Conservation (phyloP, 2,113 vertebrate species). For the Microtus ochrogaster region DNA sequence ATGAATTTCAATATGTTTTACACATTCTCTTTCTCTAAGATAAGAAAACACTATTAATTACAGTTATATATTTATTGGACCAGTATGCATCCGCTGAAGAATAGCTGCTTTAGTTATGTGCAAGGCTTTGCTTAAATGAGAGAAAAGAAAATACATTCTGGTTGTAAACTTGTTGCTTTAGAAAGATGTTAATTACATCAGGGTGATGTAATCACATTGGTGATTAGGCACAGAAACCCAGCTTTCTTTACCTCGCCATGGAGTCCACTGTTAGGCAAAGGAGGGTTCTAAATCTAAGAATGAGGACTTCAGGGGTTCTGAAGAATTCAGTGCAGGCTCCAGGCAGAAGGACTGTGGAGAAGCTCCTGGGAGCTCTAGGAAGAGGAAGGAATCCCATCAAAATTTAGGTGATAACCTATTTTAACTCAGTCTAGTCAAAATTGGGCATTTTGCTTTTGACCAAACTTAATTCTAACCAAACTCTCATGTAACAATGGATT, state of each 20-base stretch:
- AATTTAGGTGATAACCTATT: neutral
- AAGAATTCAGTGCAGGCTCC: neutral
- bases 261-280: neutral
- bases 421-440: neutral
- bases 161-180: slow-evolving; percentile 35
- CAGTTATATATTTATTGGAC: slow-evolving; percentile 43
- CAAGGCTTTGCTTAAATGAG: slow-evolving; percentile 13
- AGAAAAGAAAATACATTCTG: slow-evolving; percentile 37
- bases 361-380: neutral
- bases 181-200: slow-evolving; percentile 32
- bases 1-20: slow-evolving; percentile 34
- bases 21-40: slow-evolving; percentile 35
- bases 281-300: neutral
- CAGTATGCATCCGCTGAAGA: slow-evolving; percentile 14
- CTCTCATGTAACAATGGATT: neutral
- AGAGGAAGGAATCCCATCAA: neutral
- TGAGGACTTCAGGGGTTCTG: neutral
- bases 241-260: neutral
- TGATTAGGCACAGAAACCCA: neutral
- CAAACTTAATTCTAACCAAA: slow-evolving; percentile 30
- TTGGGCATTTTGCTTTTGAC: neutral
- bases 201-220: neutral
- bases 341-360: neutral
- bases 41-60: slow-evolving; percentile 55
- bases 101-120: neutral